Evolutionary conservation across 2,113 vertebrate species (phyloP).

Genomic region (Megaleporinus macrocephalus): DNA sequence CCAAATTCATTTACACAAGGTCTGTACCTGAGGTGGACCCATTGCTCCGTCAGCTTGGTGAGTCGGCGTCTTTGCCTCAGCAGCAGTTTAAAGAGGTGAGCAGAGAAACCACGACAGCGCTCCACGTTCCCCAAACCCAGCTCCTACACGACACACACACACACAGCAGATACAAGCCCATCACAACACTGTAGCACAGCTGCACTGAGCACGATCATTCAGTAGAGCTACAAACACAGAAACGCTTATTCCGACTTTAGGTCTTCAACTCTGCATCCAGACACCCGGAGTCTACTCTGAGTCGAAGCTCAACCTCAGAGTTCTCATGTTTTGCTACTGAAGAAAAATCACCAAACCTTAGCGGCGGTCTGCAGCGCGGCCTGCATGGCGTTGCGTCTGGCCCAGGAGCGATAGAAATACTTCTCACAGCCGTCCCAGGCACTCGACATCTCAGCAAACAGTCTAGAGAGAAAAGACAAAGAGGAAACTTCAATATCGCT

Average conservation of each 20-base stretch:
- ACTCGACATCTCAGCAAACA: constrained; percentile 83
- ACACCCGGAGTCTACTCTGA: no score
- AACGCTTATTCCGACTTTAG: no score
- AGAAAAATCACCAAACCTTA: constrained; percentile 73
- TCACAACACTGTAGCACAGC: neutral
- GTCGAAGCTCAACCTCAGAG: no score
- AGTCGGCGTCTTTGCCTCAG: constrained; percentile 85
- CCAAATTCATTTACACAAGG: no score
- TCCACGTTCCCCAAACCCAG: constrained; percentile 85
- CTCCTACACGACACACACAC: constrained; percentile 76
- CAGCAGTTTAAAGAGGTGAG: constrained; percentile 90
- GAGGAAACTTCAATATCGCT: neutral
- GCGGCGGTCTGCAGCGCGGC: constrained; percentile 81
- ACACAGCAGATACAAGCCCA: neutral
- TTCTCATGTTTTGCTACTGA: no score
- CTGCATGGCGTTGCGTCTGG: constrained; percentile 82
- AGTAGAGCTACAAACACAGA: no score
- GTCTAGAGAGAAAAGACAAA: constrained; percentile 68
- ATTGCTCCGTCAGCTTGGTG: constrained; percentile 83
- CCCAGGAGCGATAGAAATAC: constrained; percentile 92
- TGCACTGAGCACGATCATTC: neutral
- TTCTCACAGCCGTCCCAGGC: constrained; percentile 95
- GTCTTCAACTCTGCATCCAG: no score
- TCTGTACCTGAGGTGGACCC: constrained; percentile 86
- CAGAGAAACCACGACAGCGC: constrained; percentile 90